Conservation (phyloP, 2,888 invertebrate species). For the Oeneis ivallda region DNA sequence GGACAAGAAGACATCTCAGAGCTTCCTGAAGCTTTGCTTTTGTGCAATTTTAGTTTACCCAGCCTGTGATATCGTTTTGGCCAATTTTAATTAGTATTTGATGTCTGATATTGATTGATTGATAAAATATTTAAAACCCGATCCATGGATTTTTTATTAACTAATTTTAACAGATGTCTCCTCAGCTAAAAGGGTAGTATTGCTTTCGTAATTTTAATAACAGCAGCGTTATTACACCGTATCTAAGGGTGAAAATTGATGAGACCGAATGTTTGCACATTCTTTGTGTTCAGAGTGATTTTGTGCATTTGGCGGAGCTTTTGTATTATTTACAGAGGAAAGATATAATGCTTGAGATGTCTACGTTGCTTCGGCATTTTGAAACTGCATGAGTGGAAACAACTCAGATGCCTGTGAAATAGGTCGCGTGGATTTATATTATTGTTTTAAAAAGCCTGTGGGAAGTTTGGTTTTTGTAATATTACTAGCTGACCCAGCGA, state of each 20-base stretch:
- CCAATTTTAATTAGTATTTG: too few relatives aligned
- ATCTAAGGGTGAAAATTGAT: conserved; percentile 34
- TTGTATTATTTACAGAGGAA: conserved; percentile 19
- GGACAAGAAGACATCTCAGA: too few relatives aligned
- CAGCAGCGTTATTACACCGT: conserved; percentile 33
- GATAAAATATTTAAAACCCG: neutral
- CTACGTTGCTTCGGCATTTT: neutral
- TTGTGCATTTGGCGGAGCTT: conserved; percentile 24
- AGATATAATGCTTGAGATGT: conserved; percentile 11
- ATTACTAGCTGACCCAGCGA: too few relatives aligned
- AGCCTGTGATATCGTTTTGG: too few relatives aligned
- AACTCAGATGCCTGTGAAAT: too few relatives aligned
- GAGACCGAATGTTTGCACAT: conserved; percentile 19
- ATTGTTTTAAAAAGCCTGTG: too few relatives aligned
- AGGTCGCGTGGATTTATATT: too few relatives aligned
- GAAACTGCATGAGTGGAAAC: neutral
- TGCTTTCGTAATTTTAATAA: conserved; percentile 37
- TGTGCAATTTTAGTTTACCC: too few relatives aligned
- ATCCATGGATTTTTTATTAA: neutral
- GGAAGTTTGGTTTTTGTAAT: too few relatives aligned
- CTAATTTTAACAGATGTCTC: neutral
- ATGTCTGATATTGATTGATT: too few relatives aligned
- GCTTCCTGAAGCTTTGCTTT: too few relatives aligned
- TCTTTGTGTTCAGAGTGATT: conserved; percentile 23
- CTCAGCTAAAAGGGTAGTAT: conserved; percentile 17